Evolutionary conservation across 64 coral and sea anemone species (phyloP), one percentile per base, ranked within the genome.

Genomic region (Dendrophyllia cribrosa): DNA sequence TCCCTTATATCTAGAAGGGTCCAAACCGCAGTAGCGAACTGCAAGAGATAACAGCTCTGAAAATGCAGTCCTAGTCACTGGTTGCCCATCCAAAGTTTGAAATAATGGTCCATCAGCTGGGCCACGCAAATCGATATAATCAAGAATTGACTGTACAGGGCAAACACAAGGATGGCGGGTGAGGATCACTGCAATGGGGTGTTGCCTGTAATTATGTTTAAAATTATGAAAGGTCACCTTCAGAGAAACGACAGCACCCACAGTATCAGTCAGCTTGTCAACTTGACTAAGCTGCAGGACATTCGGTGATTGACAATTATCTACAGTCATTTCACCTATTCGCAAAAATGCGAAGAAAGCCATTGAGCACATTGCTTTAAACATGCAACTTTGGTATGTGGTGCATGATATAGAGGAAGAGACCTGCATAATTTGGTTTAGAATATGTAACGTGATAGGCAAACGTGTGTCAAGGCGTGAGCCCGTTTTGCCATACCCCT

Each of bases 1-100:
- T 12, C n/a, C 78, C 59, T 82, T 82, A 26, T 82, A 82, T 5
- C 50, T 22, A 34, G 20, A 61, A 20, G 78, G 20, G 14, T 82
- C 78, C 12, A 82, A 17, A 26, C 78, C 78, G 9, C 78, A 82
- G 17, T 4, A 43, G 1, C 2, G 7, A 20, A 61, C 12, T 3
- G n/a, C 7, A 44, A 8, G 3, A 4, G 20, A 4, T 20, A 68
- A 68, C 9, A 5, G 6, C 3, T 4, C 22, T 6, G 3, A 5
- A 25, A 68, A 68, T 7, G 7, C 4, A 4, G n/a, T 8, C 6
- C 3, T 21, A 25, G 66, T 23, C 6, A 68, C 21, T 0, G 66
- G n/a, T 4, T 4, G 6, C 19, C 20, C n/a, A 21, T 68, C n/a
- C 5, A 22, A 6, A 6, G 3, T 3, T 24, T 25, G 22, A 68